These are phyloP conservation scores for Chironomus tepperi DNA, from an alignment of 1,140 invertebrate genomes.

Conservation along the genomic window DNA sequence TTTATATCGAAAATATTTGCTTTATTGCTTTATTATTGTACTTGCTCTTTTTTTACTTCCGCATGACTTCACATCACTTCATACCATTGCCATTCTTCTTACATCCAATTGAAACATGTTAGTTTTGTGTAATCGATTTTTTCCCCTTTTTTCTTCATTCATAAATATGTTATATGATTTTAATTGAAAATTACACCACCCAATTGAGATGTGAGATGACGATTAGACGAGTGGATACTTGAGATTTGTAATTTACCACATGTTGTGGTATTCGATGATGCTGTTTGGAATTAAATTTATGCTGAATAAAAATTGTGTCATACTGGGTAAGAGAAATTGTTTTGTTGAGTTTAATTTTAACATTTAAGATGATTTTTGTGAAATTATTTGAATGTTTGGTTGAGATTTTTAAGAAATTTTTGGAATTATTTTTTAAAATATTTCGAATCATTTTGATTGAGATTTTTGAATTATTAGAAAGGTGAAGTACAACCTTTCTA, in stretches of 20 bases:
- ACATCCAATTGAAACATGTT: not conserved
- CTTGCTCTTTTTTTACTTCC: not conserved
- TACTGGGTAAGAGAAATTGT: not conserved
- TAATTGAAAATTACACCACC: slow-evolving; percentile 2
- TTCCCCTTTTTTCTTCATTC: not conserved
- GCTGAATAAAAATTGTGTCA: not conserved
- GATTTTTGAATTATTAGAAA: no score
- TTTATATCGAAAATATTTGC: no score
- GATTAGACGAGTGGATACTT: not conserved
- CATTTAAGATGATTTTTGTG: not conserved
- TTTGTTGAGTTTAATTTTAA: not conserved
- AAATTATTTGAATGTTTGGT: no score
- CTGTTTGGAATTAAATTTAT: not conserved
- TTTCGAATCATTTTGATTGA: no score
- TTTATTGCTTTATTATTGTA: no score
- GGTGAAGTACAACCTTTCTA: no score
- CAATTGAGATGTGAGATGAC: not conserved
- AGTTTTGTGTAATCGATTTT: not conserved
- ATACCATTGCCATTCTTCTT: no score
- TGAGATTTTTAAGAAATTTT: no score
- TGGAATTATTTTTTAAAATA: no score
- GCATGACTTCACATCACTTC: not conserved
- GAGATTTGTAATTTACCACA: slow-evolving; percentile 13
- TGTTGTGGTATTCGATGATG: not conserved
- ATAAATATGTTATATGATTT: not conserved